Evolutionary conservation across 2,888 invertebrate species (phyloP).

Genomic region (Drosophila formosana): DNA sequence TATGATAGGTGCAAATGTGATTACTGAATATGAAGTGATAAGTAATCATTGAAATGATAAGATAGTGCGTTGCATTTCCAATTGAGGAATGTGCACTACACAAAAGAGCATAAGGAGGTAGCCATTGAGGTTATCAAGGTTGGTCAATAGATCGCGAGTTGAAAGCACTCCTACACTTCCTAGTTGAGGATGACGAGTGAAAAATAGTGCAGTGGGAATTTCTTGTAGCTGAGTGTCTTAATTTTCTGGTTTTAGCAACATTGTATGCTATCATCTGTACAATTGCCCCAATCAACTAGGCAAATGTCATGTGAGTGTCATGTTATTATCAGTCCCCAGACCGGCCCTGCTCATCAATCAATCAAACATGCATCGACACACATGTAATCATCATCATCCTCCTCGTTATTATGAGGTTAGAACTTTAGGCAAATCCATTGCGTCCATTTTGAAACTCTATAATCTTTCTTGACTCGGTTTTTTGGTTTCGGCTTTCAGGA

Average conservation of each 20-base stretch:
- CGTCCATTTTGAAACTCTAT: slow-evolving; percentile 29
- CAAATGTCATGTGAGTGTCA: slow-evolving; percentile 59
- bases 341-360: slow-evolving; percentile 32
- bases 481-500: slow-evolving; percentile 37
- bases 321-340: slow-evolving; percentile 46
- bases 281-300: slow-evolving; percentile 33
- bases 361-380: slow-evolving; percentile 2
- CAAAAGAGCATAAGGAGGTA: background rate
- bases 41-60: slow-evolving; percentile 23
- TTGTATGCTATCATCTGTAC: slow-evolving; percentile 40
- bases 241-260: slow-evolving; percentile 2
- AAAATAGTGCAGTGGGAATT: background rate
- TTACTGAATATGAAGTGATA: slow-evolving; percentile 12
- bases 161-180: background rate
- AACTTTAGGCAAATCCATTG: slow-evolving; percentile 14
- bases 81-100: background rate
- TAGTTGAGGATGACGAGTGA: background rate
- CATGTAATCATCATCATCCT: slow-evolving; percentile 34
- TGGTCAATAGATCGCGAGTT: background rate
- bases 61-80: slow-evolving; percentile 5
- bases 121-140: background rate
- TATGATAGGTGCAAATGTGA: slow-evolving; percentile 3
- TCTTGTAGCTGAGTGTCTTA: slow-evolving; percentile 1
- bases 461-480: slow-evolving; percentile 3
- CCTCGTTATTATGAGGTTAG: slow-evolving; percentile 23